Evolutionary conservation across 2,888 invertebrate species (phyloP), one percentile per base, ranked within the genome.

Genomic region (Panzeria rudis): DNA sequence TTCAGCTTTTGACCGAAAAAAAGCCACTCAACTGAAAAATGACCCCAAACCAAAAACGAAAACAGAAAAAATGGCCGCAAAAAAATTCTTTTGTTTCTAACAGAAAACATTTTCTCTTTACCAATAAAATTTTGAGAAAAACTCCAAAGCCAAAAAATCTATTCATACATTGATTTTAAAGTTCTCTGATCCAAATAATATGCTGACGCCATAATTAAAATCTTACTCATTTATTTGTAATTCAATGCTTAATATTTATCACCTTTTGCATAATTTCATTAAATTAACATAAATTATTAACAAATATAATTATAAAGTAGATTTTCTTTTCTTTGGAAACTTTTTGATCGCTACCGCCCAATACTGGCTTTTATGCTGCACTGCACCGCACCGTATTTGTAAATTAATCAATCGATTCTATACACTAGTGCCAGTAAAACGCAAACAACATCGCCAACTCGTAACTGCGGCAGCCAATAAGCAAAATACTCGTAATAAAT

Each of bases 331-430:
- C 23, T n/a, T 32, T 35, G n/a, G 5, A 54, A 41, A 20, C 17
- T 35, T 25, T 69, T 50, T 78, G 59, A 71, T 71, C 25, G 9
- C 50, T 38, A 29, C 61, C 76, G 64, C 64, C 54, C 32, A 64
- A 52, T 29, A 50, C 5, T 35, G 23, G 32, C 50, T 8, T 75
- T 64, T 41, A 23, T n/a, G n/a, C n/a, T n/a, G n/a, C n/a, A n/a
- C n/a, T n/a, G n/a, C n/a, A n/a, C n/a, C 23, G 20, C 25, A 25
- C 4, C 38, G 17, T 59, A 44, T 11, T 71, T 15, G 3, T 29
- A 20, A 20, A 44, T 52, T 44, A 32, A 76, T 66, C 2, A 54
- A 66, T 76, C 0, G 44, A 56, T 66, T 71, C 17, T 64, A 38
- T 75, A 25, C 54, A 75, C 17, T 29, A 61, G 35, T 50, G 23